Conservation (phyloP, 35 echinoderm and acorn worm genomes). For the Nesometra sesokonis region DNA sequence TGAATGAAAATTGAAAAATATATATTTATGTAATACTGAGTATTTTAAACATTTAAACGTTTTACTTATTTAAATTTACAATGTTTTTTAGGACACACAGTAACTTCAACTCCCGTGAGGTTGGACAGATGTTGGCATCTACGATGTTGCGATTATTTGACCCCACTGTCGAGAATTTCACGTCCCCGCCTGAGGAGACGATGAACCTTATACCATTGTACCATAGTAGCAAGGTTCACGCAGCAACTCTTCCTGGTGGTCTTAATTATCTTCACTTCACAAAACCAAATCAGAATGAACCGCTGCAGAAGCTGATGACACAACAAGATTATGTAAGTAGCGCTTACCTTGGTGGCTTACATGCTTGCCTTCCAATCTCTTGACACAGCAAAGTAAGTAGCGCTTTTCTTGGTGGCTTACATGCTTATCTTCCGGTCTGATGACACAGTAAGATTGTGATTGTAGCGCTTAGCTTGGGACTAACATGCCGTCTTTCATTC, state of each 20-base stretch:
- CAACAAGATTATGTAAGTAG: slow-evolving; percentile 93
- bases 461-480: no score
- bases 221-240: slow-evolving; percentile 46
- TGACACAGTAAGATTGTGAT: no score
- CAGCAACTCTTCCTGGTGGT: slow-evolving; percentile 61
- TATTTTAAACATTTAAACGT: not conserved
- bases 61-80: no score
- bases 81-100: slow-evolving; percentile 44
- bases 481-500: no score
- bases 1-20: no score
- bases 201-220: slow-evolving; percentile 73
- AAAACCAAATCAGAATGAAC: slow-evolving; percentile 51
- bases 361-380: no score
- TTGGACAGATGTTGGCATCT: slow-evolving; percentile 55
- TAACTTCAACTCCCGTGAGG: slow-evolving; percentile 92
- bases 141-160: slow-evolving; percentile 89
- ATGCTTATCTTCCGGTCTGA: no score
- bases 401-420: no score
- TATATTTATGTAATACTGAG: not conserved
- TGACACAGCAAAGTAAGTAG: no score
- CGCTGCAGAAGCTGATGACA: slow-evolving; percentile 55
- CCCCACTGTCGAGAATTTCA: slow-evolving; percentile 75
- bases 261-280: slow-evolving; percentile 69
- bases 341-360: no score
- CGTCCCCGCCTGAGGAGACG: slow-evolving; percentile 46